Percentiles rank a stretch among this genome's conserved stretches.
These are phyloP conservation scores for Halesus radiatus DNA, from an alignment of 1,140 invertebrate genomes.

Conservation along the genomic window DNA sequence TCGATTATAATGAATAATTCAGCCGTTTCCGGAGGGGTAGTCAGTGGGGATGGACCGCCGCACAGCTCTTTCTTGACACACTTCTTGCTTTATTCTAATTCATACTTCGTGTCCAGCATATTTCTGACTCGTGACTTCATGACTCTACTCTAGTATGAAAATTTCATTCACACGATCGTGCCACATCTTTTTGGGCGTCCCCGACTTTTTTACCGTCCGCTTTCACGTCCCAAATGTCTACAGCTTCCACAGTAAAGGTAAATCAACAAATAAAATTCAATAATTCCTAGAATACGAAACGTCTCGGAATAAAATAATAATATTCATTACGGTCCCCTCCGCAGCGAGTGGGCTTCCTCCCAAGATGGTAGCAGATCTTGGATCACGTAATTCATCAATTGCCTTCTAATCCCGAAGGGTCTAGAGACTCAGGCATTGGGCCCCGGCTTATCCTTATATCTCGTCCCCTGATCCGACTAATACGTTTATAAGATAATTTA, in stretches of 20 bases:
- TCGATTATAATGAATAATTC: too few relatives aligned
- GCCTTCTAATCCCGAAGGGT: constrained; percentile 44
- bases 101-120: too few relatives aligned
- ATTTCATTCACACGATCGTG: too few relatives aligned
- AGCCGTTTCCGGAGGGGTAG: too few relatives aligned
- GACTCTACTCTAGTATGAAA: too few relatives aligned
- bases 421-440: not conserved
- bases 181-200: too few relatives aligned
- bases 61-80: too few relatives aligned
- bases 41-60: too few relatives aligned
- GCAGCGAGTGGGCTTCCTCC: constrained; percentile 20
- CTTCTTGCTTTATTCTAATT: too few relatives aligned
- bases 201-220: too few relatives aligned
- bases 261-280: not conserved
- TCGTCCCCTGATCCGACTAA: constrained; percentile 47
- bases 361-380: constrained; percentile 17
- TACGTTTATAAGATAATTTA: constrained; percentile 54
- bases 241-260: not conserved
- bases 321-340: constrained; percentile 15
- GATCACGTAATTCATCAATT: constrained; percentile 55
- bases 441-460: constrained; percentile 33
- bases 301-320: not conserved
- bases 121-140: too few relatives aligned
- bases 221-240: not conserved
- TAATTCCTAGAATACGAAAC: not conserved